Evolutionary conservation across 2,113 vertebrate genomes (phyloP).

Genomic region (Corvus moneduloides): DNA sequence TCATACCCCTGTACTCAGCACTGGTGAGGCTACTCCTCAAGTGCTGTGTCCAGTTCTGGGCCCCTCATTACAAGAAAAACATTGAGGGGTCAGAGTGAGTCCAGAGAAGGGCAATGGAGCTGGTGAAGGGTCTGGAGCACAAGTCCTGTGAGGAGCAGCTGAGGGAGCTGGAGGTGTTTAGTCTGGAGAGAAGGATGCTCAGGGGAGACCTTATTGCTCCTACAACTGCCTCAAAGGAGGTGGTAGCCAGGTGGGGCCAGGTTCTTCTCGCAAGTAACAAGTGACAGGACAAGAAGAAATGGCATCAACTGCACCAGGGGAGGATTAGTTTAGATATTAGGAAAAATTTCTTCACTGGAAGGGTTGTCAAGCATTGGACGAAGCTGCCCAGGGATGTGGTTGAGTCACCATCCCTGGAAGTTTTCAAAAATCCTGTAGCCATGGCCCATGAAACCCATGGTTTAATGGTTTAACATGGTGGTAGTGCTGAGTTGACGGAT

Average conservation of each 20-base stretch:
- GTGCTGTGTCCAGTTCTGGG: neutral
- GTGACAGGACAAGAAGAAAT: neutral
- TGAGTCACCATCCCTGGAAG: neutral
- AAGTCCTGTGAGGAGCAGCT: neutral
- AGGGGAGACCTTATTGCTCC: neutral
- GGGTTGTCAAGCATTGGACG: neutral
- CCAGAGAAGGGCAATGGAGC: neutral
- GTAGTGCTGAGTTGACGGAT: neutral
- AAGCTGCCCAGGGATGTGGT: neutral
- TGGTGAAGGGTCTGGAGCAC: neutral
- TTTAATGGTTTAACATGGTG: neutral
- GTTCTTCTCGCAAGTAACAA: neutral
- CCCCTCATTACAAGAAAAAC: neutral
- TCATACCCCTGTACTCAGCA: accelerated
- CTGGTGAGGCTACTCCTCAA: neutral
- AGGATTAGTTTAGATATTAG: neutral
- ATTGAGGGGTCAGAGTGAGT: accelerated
- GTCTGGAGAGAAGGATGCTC: neutral
- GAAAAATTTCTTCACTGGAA: neutral
- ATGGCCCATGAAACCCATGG: neutral
- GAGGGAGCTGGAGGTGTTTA: neutral
- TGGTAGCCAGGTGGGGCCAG: too few species aligned
- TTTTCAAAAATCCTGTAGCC: neutral
- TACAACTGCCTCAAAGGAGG: neutral
- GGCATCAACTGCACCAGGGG: neutral